Percentiles rank a stretch among this genome's conserved stretches.
Evolutionary conservation across 2,797 vertebrate species (phyloP).

Genomic region (Toxotes lorentzi): DNA sequence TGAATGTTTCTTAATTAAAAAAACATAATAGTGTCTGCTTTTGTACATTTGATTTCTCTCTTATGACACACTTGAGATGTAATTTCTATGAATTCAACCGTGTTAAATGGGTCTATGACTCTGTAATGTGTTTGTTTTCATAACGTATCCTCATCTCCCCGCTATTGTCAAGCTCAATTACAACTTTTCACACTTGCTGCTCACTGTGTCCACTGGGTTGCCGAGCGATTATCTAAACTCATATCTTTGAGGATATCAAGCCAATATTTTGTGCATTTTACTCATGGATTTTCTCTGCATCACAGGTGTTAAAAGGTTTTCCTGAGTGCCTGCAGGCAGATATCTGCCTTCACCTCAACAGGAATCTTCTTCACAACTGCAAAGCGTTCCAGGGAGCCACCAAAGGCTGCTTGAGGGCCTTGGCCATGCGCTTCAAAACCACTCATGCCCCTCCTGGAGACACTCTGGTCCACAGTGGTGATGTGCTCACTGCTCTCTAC

Average conservation of each 20-base stretch:
- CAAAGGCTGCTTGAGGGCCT: conserved; percentile 96
- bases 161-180: conserved; percentile 20
- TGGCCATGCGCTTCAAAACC: conserved; percentile 98
- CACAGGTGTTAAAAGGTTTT: conserved; percentile 97
- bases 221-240: conserved; percentile 45
- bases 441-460: conserved; percentile 98
- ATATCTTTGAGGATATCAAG: conserved; percentile 27
- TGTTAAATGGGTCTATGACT: conserved; percentile 16
- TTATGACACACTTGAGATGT: background rate
- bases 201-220: conserved; percentile 48
- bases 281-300: conserved; percentile 50
- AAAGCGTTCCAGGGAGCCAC: conserved; percentile 96
- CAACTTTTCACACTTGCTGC: conserved; percentile 58
- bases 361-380: conserved; percentile 93
- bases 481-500: conserved; percentile 96
- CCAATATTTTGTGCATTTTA: conserved; percentile 28
- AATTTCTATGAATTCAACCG: background rate
- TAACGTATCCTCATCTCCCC: conserved; percentile 36
- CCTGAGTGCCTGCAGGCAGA: conserved; percentile 99
- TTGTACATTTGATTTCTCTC: background rate
- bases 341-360: conserved; percentile 98
- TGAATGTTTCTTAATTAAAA: background rate
- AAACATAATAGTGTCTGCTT: background rate
- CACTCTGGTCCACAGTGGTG: conserved; percentile 95
- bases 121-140: conserved; percentile 24